Evolutionary conservation across 2,797 vertebrate species (phyloP), one percentile per base, ranked within the genome.

Genomic region (Catostomus latipinnis): DNA sequence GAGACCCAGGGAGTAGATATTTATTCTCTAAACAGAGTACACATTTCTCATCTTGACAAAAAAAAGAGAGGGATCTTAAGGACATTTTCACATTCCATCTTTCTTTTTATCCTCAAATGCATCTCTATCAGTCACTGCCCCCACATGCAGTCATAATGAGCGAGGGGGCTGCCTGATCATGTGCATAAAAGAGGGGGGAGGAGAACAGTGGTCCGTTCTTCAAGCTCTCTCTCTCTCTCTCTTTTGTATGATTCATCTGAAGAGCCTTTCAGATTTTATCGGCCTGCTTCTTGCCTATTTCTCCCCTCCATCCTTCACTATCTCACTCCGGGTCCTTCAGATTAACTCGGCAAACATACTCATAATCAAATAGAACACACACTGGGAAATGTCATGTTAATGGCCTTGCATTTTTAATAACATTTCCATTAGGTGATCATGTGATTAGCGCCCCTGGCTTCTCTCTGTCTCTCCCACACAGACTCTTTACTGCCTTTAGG

Each of bases 351-450:
- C 82, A 86, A 86, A 90, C 83, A 83, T 71, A 73, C 75, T 84
- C 77, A 74, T 77, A 82, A 88, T 87, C 85, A 87, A 76, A 87
- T 78, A 75, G 83, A 82, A 87, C 79, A 83, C 86, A 84, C 83
- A 81, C 78, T 82, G 86, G 80, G 81, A 87, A 88, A 90, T 90
- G 87, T 89, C 88, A 89, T 89, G 88, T 87, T 91, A 89, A 91
- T 87, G 85, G 82, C 65, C 68, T 84, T 89, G 88, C 84, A 92
- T 91, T 87, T 91, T 90, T 90, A 87, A 91, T 90, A 86, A 69
- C 84, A 82, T 89, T 91, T 91, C 88, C 89, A 90, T 93, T 90
- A 92, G 83, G 83, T 81, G 84, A 85, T 88, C 86, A 81, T 83
- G 85, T 83, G 83, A 87, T 88, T 74, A 86, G 82, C 70, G 70